Base-by-base conservation (phyloP, 2,888 invertebrate species). In the Philereme transversata region DNA sequence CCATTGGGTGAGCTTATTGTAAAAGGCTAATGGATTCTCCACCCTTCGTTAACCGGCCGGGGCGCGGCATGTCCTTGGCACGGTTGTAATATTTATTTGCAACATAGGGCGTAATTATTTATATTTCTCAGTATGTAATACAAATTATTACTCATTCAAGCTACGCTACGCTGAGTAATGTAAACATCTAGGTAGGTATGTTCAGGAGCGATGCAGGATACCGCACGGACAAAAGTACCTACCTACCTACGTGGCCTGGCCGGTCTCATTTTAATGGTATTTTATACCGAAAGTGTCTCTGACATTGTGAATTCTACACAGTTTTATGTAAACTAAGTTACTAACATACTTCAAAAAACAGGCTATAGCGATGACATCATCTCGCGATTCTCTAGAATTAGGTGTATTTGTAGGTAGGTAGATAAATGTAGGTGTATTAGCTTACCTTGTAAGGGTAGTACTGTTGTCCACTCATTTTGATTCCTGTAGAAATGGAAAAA, bases 401-500 rank as follows among this genome's bases (percentile, higher is more conserved):
- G 41, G 22, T 33, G 33, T 34, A 4, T 51, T 44, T 11, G 33
- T 54, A 40, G 33, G 41, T 11, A 47, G 5, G 34, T 38, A 46
- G 45, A 34, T 60, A 33, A 11, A 7, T 41, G 22, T 84, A 85
- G 83, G 83, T 80, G 79, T 77, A 9, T 34, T 72, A 78, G 81
- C 94, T 95, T 87, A 97, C 96, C 95, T 96, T 96, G 95, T 96
- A 96, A 80, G 96, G 96, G 90, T 96, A 97, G 90, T 96, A 97
- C 90, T 96, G 96, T 79, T 96, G 95, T 84, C 95, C 95, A 88
- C 95, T 95, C 96, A 96, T 96, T 82, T 87, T 94, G 90, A 77
- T 83, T 86, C 81, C 88, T 88, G 86, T 83, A 78, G 73, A 83
- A 83, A 81, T 11, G 41, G 59, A 78, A 77, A 81, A 77, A 73